These are phyloP conservation scores for Cataglyphis altisquamis DNA, from an alignment of 2,888 invertebrate species.

Conservation along the genomic window DNA sequence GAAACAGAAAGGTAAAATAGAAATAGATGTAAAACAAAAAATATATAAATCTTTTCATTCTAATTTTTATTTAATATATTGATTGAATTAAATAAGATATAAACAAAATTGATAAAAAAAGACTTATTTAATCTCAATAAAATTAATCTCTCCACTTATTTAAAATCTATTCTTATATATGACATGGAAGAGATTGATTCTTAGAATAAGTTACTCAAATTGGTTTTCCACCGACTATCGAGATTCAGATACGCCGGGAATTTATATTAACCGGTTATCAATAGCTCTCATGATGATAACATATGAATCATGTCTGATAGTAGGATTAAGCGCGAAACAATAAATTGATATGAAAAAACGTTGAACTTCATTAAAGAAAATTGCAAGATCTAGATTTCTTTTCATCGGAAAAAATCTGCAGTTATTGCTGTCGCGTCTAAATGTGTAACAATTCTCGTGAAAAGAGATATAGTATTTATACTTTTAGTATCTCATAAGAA, in stretches of 20 bases:
- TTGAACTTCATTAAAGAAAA: not conserved
- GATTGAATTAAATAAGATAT: not conserved
- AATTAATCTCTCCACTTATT: slow-evolving; percentile 1
- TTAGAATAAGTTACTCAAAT: slow-evolving; percentile 3
- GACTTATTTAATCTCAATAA: not conserved
- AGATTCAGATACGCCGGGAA: slow-evolving; percentile 13
- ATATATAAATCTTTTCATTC: not conserved
- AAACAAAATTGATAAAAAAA: not conserved
- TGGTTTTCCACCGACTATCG: not conserved
- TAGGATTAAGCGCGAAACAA: slow-evolving; percentile 13
- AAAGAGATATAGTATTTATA: not conserved
- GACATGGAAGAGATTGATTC: slow-evolving; percentile 25
- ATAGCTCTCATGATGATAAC: not conserved
- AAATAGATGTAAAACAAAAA: not conserved
- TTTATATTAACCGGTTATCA: slow-evolving; percentile 41
- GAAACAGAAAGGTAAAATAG: not conserved
- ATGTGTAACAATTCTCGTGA: slow-evolving; percentile 12
- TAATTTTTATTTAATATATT: not conserved
- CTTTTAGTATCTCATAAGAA: slow-evolving; percentile 34
- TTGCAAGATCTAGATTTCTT: not conserved
- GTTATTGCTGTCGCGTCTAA: not conserved
- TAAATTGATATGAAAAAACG: not conserved
- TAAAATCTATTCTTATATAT: slow-evolving; percentile 40
- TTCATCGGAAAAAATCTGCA: not conserved
- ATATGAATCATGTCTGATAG: not conserved